Percentiles rank a stretch among this genome's conserved stretches.
phyloP scores from a whole-genome alignment of 2,797 vertebrate species.

The Pseudochaenichthys georgianus region DNA sequence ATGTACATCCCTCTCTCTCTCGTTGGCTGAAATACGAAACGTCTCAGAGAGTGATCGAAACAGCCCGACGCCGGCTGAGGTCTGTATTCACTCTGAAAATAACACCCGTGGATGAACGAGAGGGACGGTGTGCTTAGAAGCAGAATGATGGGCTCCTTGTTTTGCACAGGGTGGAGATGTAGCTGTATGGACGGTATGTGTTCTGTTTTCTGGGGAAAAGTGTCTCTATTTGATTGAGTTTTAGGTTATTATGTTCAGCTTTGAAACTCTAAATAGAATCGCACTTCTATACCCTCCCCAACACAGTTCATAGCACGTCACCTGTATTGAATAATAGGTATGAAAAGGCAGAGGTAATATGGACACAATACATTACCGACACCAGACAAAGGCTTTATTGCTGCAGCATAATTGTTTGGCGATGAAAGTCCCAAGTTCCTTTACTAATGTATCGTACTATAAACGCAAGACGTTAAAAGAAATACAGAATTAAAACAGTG shows the following conservation, averaged over 20 bases:
- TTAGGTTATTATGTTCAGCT: neutral
- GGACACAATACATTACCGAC: too few relatives aligned
- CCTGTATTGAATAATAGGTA: too few relatives aligned
- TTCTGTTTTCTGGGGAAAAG: neutral
- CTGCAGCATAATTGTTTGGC: too few relatives aligned
- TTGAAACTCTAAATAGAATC: too few relatives aligned
- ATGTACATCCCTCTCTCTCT: slow-evolving; percentile 2
- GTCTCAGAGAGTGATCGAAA: slow-evolving; percentile 1
- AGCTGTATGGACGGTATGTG: neutral
- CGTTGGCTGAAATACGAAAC: slow-evolving; percentile 37
- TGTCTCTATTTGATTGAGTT: neutral
- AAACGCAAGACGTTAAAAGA: too few relatives aligned
- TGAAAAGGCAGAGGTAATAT: too few relatives aligned
- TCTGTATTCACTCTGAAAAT: slow-evolving; percentile 8
- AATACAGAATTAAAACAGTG: too few relatives aligned
- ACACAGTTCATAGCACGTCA: too few relatives aligned
- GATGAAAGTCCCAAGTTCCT: too few relatives aligned
- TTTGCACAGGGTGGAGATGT: neutral
- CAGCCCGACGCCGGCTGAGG: neutral
- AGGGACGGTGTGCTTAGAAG: neutral
- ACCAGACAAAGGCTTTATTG: too few relatives aligned
- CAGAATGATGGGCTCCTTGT: neutral
- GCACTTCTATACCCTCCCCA: too few relatives aligned
- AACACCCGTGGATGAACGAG: neutral
- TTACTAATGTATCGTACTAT: too few relatives aligned